Evolutionary conservation across 2,888 invertebrate genomes (phyloP).

Genomic region (Sesamia inferens): DNA sequence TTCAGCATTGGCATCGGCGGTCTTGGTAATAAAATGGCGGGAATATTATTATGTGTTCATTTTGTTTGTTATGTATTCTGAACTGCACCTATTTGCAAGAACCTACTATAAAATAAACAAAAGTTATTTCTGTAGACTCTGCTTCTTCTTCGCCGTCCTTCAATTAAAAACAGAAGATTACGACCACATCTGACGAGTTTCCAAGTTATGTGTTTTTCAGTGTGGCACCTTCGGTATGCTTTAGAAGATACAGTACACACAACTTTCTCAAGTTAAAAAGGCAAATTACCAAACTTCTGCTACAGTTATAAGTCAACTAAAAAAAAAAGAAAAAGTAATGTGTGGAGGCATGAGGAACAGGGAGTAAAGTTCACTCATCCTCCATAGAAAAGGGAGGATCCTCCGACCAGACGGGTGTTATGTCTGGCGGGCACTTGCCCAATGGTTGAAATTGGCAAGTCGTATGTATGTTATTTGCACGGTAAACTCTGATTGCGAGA

Average conservation of each 20-base stretch:
- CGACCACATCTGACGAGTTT: background rate
- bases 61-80: conserved; percentile 11
- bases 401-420: no score
- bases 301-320: background rate
- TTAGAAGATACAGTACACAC: background rate
- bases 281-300: background rate
- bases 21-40: conserved; percentile 61
- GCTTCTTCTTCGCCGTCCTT: background rate
- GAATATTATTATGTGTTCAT: conserved; percentile 51
- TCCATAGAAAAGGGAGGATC: no score
- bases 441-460: no score
- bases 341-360: no score
- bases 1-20: conserved; percentile 64
- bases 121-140: background rate
- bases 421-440: no score
- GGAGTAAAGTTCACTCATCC: no score
- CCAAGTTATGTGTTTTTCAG: background rate
- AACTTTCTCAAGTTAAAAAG: background rate
- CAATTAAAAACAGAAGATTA: background rate
- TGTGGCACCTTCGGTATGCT: background rate
- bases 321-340: background rate
- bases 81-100: conserved; percentile 8
- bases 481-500: no score
- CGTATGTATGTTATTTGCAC: no score
- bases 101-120: background rate